A percentile compares a stretch with the other conserved stretches of the same genome.
Evolutionary conservation across 1,140 invertebrate genomes (phyloP).

Genomic region (Hetaerina americana): DNA sequence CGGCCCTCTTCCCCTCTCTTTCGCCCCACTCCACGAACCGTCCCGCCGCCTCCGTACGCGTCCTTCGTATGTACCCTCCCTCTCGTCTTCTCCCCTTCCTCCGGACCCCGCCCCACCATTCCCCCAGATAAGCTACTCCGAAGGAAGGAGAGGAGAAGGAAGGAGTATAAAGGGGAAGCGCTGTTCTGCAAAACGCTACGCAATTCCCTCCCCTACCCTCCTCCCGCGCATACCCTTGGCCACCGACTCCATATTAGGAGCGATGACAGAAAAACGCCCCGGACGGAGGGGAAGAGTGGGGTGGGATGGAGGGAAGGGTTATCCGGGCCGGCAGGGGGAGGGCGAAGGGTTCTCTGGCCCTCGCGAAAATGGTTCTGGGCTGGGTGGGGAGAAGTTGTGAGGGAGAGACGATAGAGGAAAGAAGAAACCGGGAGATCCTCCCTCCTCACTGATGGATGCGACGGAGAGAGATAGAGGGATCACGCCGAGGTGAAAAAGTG

Average conservation of each 20-base stretch:
- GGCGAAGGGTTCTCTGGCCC: no score
- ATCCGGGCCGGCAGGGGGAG: no score
- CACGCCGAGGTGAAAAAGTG: no score
- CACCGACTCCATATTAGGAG: not conserved
- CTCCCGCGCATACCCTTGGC: not conserved
- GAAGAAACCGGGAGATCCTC: not conserved
- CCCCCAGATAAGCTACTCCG: not conserved
- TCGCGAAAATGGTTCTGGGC: no score
- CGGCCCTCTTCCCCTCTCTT: not conserved
- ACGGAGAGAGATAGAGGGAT: no score
- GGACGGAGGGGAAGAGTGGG: not conserved
- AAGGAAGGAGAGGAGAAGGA: no score
- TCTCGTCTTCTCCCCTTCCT: not conserved
- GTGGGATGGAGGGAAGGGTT: not conserved
- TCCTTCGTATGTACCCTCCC: no score
- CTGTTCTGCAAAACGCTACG: not conserved
- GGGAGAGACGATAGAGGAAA: not conserved
- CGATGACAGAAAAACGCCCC: not conserved
- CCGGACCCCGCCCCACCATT: not conserved
- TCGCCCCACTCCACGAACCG: not conserved
- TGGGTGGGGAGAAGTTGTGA: not conserved
- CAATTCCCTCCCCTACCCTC: no score
- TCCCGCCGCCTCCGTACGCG: no score
- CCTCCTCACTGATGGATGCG: not conserved
- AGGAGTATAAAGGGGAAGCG: not conserved